Base-by-base conservation (phyloP, 2,888 invertebrate genomes). In the Diarsia dahlii region DNA sequence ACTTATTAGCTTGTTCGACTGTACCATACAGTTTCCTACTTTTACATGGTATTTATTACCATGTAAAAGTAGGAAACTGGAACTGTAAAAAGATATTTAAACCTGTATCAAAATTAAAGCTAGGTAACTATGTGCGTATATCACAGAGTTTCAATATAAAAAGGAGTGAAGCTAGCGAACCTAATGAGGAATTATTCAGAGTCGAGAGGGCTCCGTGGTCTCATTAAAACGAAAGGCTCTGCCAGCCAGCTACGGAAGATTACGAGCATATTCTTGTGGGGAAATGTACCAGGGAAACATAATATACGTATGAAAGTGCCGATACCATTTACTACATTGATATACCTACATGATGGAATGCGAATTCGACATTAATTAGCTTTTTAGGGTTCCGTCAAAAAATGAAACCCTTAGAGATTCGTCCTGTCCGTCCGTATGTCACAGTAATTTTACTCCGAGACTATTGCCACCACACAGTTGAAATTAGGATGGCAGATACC, bases 181-280 rank as follows among this genome's bases (percentile, higher is more conserved):
- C 85, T 86, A 90, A 90, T 88, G 90, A 90, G 89, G 88, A 90
- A 90, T 90, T 90, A 90, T 89, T 89, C 89, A 89, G 81, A 81
- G 84, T 78, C 70, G 82, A 87, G 89, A 86, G 85, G 83, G 80
- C 89, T 85, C 84, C 64, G 82, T 74, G 83, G 87, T 84, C 86
- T 90, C 88, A 88, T 90, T 89, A 88, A 86, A 84, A 82, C 87
- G 76, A 82, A 81, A 84, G 82, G 80, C 80, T 76, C 85, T 72
- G 76, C 50, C 69, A 60, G 76, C 71, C 75, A 81, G 82, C 77
- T 68, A 71, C 72, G 75, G 50, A 80, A 87, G 76, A 84, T 77
- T 78, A 81, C 77, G 71, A 70, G 63, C 82, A 79, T 80, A 78
- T 80, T 80, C 85, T 80, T 75, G 62, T 66, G 66, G 64, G 45